Evolutionary conservation across 2,888 invertebrate genomes (phyloP), one percentile per base, ranked within the genome.

Genomic region (Athalia rosae): DNA sequence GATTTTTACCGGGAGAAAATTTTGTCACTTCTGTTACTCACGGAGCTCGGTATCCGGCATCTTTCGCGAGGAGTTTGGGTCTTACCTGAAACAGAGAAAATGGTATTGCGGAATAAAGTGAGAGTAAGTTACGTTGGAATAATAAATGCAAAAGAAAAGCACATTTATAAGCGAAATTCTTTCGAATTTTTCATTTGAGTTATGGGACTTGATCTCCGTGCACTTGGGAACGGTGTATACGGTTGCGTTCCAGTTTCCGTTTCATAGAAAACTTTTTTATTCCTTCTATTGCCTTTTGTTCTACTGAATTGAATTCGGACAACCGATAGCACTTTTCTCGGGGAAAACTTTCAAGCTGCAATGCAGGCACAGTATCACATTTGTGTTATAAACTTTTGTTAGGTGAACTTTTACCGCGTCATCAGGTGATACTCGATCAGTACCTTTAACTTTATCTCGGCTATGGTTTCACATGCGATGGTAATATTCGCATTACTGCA

Each of bases 271-370:
- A 67, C 28, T 67, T 67, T 50, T 28, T 67, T 67, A 48, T 67
- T 53, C n/a, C 11, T 66, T 9, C 15, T 41, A 8, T 11, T 11
- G 9, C 45, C 56, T 45, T 71, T 71, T 71, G 71, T 71, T 71
- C 43, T 15, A 58, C 56, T 71, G 71, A 71, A 71, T 71, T 71
- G 71, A 71, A 71, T 71, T 45, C 58, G 58, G 43, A 71, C 58
- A 13, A 71, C 50, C 56, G 71, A 71, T 71, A 71, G 71, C 71
- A 58, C 45, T 71, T 71, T 11, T 71, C n/a, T n/a, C 43, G 4
- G 45, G 15, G 41, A n/a, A 71, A 71, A 71, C 45, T 71, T 71
- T 71, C 28, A 71, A 58, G 58, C 71, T 71, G 71, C 71, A 71
- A 71, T 58, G 71, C 56, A 71, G 58, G 58, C 58, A 58, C 45